Evolutionary conservation across 2,888 invertebrate genomes (phyloP).

Genomic region (Lumbricus terrestris): DNA sequence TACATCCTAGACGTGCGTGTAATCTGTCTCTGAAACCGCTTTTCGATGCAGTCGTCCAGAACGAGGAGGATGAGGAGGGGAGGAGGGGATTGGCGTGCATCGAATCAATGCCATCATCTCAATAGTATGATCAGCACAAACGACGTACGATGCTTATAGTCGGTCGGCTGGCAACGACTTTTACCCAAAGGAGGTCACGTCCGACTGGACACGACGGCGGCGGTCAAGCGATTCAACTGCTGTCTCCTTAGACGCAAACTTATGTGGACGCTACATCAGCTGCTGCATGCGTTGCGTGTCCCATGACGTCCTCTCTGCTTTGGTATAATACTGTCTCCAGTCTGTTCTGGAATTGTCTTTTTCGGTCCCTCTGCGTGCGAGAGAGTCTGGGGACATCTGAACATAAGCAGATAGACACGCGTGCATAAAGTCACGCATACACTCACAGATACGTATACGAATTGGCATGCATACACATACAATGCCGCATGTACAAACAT

Average conservation of each 20-base stretch:
- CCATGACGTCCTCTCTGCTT: background rate
- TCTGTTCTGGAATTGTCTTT: background rate
- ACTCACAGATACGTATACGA: too few relatives aligned
- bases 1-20: background rate
- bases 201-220: too few relatives aligned
- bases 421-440: too few relatives aligned
- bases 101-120: background rate
- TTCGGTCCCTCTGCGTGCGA: background rate
- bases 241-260: too few relatives aligned
- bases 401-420: background rate
- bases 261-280: too few relatives aligned
- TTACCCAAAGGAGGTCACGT: background rate
- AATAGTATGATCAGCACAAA: background rate
- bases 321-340: background rate
- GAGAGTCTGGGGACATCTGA: background rate
- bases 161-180: background rate
- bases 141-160: background rate
- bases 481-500: too few relatives aligned
- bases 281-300: background rate
- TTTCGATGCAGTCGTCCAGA: too few relatives aligned
- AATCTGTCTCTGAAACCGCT: too few relatives aligned
- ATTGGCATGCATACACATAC: too few relatives aligned
- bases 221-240: background rate
- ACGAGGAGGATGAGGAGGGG: background rate
- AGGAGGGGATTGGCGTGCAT: background rate